Evolutionary conservation across 37 sponge, comb jelly and placozoan genomes (phyloP), one percentile per base, ranked within the genome.

Genomic region (Halisarca cf. caerulea): DNA sequence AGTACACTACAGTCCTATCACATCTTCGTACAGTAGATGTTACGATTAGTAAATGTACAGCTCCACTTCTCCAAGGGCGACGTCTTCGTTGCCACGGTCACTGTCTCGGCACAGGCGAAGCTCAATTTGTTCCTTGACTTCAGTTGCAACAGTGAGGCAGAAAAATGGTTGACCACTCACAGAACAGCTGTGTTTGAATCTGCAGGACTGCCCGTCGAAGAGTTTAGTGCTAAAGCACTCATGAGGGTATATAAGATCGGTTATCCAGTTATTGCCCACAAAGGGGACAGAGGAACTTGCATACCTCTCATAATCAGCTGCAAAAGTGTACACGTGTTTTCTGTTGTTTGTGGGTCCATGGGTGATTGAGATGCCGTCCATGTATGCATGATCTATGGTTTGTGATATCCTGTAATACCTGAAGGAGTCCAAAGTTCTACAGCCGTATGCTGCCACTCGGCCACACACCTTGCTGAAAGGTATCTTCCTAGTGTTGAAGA

Each of bases 311-410:
- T 18, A 7, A 28, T 69, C 33, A 35, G 71, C 37, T 69, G 71
- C 71, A 7, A 18, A 69, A 15, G 32, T 69, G 36, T 36, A 69
- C 27, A 69, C 32, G 37, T 69, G 71, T 34, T 28, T 69, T 21
- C 71, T 32, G 2, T 32, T 32, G 71, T 7, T 69, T n/a, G n/a
- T n/a, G n/a, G n/a, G n/a, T 32, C 71, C 71, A 69, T 69, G 71
- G 33, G 71, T 69, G 71, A 69, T 69, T 2, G 71, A 69, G 27
- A 69, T 69, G 2, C 71, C 71, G 34, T 69, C 71, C 27, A 69
- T 34, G 37, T 69, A 69, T 32, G 33, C 71, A 36, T 28, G 20
- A 69, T 69, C 33, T 5, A 69, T 28, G 20, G 36, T 34, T 15
- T 2, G 17, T 7, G 25, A 9, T 24, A 9, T 15, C 25, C 25